Evolutionary conservation across 2,888 invertebrate species (phyloP).

Genomic region (Nasonia oneida): DNA sequence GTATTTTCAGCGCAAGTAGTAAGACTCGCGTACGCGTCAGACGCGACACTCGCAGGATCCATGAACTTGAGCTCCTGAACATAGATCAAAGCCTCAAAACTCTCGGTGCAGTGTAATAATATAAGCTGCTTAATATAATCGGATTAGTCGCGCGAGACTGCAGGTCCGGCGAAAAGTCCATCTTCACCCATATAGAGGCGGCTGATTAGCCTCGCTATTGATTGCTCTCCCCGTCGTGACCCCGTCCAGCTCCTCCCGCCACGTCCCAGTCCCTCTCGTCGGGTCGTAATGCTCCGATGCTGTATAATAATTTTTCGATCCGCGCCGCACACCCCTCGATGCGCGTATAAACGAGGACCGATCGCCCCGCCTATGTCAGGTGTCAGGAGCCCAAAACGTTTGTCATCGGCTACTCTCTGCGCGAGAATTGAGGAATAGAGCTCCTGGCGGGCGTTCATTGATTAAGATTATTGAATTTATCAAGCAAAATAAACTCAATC

Average conservation of each 20-base stretch:
- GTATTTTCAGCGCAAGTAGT: too few relatives aligned
- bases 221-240: not conserved
- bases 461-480: too few relatives aligned
- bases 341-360: not conserved
- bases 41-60: too few relatives aligned
- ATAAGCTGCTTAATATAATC: not conserved
- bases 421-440: not conserved
- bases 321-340: conserved; percentile 7
- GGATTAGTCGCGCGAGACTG: conserved; percentile 7
- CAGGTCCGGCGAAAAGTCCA: conserved; percentile 20
- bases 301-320: conserved; percentile 50
- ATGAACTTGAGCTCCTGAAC: too few relatives aligned
- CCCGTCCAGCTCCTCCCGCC: not conserved
- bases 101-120: not conserved
- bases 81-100: not conserved
- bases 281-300: conserved; percentile 18
- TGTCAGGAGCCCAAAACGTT: not conserved
- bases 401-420: not conserved
- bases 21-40: too few relatives aligned
- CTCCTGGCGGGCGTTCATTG: not conserved
- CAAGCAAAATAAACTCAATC: too few relatives aligned
- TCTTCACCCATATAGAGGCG: not conserved
- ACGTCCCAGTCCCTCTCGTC: not conserved
- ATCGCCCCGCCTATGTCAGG: not conserved
- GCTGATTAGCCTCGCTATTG: conserved; percentile 1